Conservation (phyloP, 2,888 invertebrate species). For the Rutpela maculata region DNA sequence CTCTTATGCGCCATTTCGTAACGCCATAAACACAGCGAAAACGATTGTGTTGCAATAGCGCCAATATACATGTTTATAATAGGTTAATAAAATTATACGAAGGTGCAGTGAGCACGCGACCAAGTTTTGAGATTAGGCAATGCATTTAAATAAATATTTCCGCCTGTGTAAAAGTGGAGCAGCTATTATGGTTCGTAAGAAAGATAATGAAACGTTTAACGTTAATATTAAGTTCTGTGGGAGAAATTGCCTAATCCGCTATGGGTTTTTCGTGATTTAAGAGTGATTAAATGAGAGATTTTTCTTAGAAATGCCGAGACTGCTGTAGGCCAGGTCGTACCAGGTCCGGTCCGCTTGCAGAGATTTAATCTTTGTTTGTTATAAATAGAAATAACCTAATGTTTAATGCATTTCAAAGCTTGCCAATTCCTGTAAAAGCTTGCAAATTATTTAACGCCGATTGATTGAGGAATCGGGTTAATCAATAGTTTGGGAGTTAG, state of each 20-base stretch:
- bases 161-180: background rate
- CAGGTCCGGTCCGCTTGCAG: background rate
- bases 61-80: slow-evolving; percentile 27
- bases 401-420: background rate
- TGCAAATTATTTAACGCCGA: background rate
- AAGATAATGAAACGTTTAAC: slow-evolving; percentile 11
- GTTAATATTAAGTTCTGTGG: slow-evolving; percentile 25
- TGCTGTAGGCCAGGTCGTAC: background rate
- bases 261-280: slow-evolving; percentile 30
- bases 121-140: slow-evolving; percentile 26
- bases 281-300: slow-evolving; percentile 17
- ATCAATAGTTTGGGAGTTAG: too few relatives aligned
- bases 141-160: slow-evolving; percentile 12
- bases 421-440: background rate
- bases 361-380: background rate
- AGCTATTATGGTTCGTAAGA: background rate
- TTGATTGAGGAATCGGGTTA: background rate
- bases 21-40: slow-evolving; percentile 7
- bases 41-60: slow-evolving; percentile 26
- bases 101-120: slow-evolving; percentile 41
- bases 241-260: slow-evolving; percentile 38
- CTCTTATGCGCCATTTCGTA: slow-evolving; percentile 17
- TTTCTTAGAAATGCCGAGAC: slow-evolving; percentile 11
- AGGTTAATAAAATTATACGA: slow-evolving; percentile 29
- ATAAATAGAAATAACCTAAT: background rate